Percentiles rank a stretch among this genome's conserved stretches.
These are phyloP conservation scores for Tiliacea citrago DNA, from an alignment of 2,888 invertebrate species.

Conservation along the genomic window DNA sequence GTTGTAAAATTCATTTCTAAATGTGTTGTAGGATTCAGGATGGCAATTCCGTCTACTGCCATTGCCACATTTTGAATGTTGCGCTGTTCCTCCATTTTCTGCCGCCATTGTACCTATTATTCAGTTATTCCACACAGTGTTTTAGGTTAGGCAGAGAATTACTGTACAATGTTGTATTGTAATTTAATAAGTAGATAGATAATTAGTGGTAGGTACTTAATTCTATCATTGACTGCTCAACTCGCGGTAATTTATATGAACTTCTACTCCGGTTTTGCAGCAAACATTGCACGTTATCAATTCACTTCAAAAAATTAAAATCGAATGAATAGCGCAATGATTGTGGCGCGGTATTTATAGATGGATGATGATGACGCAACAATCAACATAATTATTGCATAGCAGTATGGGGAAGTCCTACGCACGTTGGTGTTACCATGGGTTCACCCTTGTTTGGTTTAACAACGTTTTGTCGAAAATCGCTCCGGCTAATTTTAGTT, in stretches of 20 bases:
- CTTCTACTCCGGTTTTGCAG: background rate
- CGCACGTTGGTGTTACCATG: conserved; percentile 25
- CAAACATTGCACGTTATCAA: background rate
- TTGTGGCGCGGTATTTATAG: conserved; percentile 9
- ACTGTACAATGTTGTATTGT: background rate
- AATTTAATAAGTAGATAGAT: background rate
- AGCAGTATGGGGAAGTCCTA: conserved; percentile 18
- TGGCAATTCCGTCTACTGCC: background rate
- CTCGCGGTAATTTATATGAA: background rate
- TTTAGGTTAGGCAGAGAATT: background rate
- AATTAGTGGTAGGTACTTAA: background rate
- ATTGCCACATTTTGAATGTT: conserved; percentile 6
- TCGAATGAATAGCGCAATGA: background rate
- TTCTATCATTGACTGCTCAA: background rate
- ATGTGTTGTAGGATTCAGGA: background rate
- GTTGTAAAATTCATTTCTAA: conserved; percentile 92
- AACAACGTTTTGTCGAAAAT: no score
- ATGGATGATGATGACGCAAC: conserved; percentile 33
- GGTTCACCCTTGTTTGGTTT: no score
- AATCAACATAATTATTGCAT: conserved; percentile 5
- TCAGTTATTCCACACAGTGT: background rate
- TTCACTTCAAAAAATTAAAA: background rate
- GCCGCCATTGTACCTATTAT: conserved; percentile 29
- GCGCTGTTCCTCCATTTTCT: conserved; percentile 8
- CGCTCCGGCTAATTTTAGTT: no score